phyloP scores from a whole-genome alignment of 2,797 vertebrate species.

The Alca torda region DNA sequence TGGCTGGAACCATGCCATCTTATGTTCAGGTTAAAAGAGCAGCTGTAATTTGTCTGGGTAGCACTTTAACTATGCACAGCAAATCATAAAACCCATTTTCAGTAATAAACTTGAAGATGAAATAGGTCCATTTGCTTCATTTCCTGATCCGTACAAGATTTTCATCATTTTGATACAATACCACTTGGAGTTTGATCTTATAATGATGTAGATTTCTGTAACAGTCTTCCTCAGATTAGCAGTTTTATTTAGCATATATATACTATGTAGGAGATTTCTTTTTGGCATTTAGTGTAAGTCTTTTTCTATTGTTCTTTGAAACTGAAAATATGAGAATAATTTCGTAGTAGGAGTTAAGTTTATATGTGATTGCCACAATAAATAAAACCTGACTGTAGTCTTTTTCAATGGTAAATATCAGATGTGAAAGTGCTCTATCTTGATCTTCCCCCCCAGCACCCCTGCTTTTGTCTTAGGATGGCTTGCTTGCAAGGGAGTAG shows the following conservation, averaged over 20 bases:
- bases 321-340: constrained; percentile 32
- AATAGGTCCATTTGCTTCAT: constrained; percentile 47
- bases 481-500: not conserved
- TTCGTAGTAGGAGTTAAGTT: constrained; percentile 9
- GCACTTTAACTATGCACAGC: constrained; percentile 65
- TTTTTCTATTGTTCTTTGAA: constrained; percentile 33
- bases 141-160: constrained; percentile 45
- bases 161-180: constrained; percentile 43
- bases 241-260: constrained; percentile 11
- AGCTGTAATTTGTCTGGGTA: constrained; percentile 75
- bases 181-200: constrained; percentile 25
- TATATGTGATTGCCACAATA: not conserved
- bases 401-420: not conserved
- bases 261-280: not conserved
- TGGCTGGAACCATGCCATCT: constrained; percentile 74
- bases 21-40: constrained; percentile 77
- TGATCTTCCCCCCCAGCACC: not conserved
- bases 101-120: constrained; percentile 66
- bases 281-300: not conserved
- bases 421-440: not conserved
- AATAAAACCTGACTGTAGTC: not conserved
- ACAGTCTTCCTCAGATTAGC: constrained; percentile 39
- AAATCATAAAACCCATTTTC: constrained; percentile 69
- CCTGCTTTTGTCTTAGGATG: not conserved
- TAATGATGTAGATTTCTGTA: constrained; percentile 17